These are phyloP conservation scores for Caenorhabditis becei DNA, from an alignment of 2,888 invertebrate genomes.

Conservation along the genomic window DNA sequence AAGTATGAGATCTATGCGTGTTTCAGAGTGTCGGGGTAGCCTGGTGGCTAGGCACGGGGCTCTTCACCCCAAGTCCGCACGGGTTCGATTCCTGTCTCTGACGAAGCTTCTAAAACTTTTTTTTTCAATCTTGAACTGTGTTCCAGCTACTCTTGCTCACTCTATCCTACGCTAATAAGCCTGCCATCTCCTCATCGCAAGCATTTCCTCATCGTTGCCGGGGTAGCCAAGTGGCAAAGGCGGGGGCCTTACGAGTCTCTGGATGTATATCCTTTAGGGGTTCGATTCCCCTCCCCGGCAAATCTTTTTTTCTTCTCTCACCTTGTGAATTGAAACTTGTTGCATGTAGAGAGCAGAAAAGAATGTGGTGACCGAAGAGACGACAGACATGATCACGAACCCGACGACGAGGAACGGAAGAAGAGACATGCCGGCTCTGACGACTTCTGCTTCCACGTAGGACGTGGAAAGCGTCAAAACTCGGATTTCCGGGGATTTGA, in stretches of 20 bases:
- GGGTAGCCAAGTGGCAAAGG: slow-evolving; percentile 2
- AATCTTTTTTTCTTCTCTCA: slow-evolving; percentile 36
- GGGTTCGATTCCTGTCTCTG: background rate
- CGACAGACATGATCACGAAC: slow-evolving; percentile 75
- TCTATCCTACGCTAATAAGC: no score
- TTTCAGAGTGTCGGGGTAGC: background rate
- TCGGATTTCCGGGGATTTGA: slow-evolving; percentile 68
- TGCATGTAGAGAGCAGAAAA: slow-evolving; percentile 76
- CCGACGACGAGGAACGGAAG: slow-evolving; percentile 76
- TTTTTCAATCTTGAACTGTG: no score
- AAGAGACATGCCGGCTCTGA: slow-evolving; percentile 73
- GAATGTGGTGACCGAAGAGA: slow-evolving; percentile 73
- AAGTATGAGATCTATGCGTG: background rate
- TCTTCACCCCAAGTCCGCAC: background rate
- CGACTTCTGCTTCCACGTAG: slow-evolving; percentile 78
- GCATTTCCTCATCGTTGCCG: background rate
- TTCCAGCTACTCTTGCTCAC: no score
- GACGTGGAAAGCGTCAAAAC: slow-evolving; percentile 78
- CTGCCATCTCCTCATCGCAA: background rate
- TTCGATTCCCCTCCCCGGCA: slow-evolving; percentile 23
- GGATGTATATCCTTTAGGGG: no score
- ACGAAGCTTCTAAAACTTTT: background rate
- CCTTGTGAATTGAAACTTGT: slow-evolving; percentile 76
- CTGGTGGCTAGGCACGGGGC: slow-evolving; percentile 2
- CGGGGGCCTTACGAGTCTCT: background rate